Base-by-base conservation (phyloP, 92 coral and sea anemone genomes). In the Epizoanthus fatuus region DNA sequence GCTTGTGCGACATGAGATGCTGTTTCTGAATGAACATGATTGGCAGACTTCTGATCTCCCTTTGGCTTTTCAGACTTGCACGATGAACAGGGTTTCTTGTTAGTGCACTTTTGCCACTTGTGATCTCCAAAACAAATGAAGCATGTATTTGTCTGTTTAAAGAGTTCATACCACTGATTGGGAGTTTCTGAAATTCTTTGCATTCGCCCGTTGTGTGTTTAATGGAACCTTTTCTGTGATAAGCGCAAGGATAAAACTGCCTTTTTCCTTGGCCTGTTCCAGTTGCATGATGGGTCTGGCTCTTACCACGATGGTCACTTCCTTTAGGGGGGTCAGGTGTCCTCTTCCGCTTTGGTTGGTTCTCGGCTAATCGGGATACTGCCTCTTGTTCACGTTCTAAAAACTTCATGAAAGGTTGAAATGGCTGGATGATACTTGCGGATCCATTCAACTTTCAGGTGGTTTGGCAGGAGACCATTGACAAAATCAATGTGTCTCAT, bases 161-260 rank as follows among this genome's bases (percentile, higher is more conserved):
- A n/a, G n/a, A n/a, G n/a, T n/a, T 78, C 74, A 39, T 39, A 35
- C 96, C 91, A n/a, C 66, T 75, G 70, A 86, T 86, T 44, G 86
- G 39, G 19, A 89, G 63, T 74, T 92, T 89, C 81, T 75, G 87
- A 60, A 89, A 92, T 73, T 90, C 96, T 74, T 84, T 93, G 64
- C 96, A 93, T 56, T 86, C 92, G 15, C 59, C 68, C n/a, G 93
- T 93, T 72, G 17, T 59, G 45, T 93, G 93, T 55, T 93, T 93
- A 17, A 90, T 63, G 9, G 88, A 35, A 47, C 90, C 93, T 78
- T 85, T 90, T 57, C 86, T 59, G 87, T 86, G 96, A 75, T 73
- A 86, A 4, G 93, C 90, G 80, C 96, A 93, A 56, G 67, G 85
- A 84, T 83, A 84, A 83, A 42, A 93, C 80, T 83, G 75, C 12